Evolutionary conservation across 2,113 vertebrate species (phyloP).

Genomic region (Barnardius zonarius): DNA sequence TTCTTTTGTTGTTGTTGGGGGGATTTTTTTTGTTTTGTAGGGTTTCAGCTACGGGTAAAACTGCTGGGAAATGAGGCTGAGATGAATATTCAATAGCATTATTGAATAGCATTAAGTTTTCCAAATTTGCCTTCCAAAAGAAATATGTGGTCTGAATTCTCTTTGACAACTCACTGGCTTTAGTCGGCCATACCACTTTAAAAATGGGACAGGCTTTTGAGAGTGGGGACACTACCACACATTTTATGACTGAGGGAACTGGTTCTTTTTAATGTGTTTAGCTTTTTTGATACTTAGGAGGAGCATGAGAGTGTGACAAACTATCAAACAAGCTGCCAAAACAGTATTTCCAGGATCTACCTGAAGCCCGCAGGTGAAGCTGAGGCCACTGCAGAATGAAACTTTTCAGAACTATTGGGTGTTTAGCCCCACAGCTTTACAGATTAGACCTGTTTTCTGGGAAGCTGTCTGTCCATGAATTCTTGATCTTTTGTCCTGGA

Average conservation of each 20-base stretch:
- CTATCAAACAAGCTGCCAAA: not conserved
- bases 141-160: not conserved
- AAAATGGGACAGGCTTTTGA: not conserved
- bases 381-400: not conserved
- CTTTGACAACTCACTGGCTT: not conserved
- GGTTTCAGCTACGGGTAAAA: not conserved
- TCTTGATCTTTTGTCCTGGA: not conserved
- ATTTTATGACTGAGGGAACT: not conserved
- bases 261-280: not conserved
- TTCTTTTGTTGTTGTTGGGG: too few relatives aligned
- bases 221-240: not conserved
- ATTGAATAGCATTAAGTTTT: not conserved
- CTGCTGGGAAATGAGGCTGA: not conserved
- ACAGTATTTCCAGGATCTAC: not conserved
- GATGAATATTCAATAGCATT: not conserved
- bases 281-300: not conserved
- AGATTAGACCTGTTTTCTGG: not conserved
- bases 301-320: not conserved
- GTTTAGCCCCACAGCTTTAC: not conserved
- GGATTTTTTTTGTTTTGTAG: not conserved
- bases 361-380: not conserved
- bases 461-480: not conserved
- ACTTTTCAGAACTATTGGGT: not conserved
- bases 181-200: not conserved
- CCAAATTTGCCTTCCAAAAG: not conserved